Conservation (phyloP, 2,888 invertebrate species). For the Pristionchus mayeri region DNA sequence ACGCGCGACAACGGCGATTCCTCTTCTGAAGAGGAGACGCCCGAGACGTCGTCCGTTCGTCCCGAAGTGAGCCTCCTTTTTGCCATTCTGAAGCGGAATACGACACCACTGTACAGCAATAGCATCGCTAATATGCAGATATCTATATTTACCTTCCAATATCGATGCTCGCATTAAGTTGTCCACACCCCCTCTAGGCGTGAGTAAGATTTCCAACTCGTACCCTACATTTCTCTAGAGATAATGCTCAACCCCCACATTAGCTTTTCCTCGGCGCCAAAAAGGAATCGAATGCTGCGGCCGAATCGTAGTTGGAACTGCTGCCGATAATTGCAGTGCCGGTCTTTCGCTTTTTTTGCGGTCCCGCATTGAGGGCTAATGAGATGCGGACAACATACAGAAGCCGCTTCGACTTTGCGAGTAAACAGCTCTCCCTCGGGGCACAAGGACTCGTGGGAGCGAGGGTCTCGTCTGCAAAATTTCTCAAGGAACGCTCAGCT, state of each 20-base stretch:
- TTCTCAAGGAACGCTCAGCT: neutral
- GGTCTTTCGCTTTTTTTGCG: too few relatives aligned
- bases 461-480: neutral
- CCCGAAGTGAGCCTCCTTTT: conserved; percentile 23
- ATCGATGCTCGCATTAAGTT: too few relatives aligned
- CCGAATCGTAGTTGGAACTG: neutral
- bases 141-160: too few relatives aligned
- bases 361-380: conserved; percentile 8
- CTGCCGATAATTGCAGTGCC: neutral
- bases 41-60: neutral
- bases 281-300: neutral
- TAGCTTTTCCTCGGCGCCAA: neutral
- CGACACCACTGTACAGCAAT: neutral
- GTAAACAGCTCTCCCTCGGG: too few relatives aligned
- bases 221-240: too few relatives aligned
- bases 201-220: neutral
- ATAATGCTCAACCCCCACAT: neutral
- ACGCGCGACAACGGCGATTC: neutral
- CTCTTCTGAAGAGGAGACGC: neutral
- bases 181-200: too few relatives aligned
- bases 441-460: conserved; percentile 12
- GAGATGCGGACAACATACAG: conserved; percentile 16
- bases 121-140: too few relatives aligned
- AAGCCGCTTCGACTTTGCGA: too few relatives aligned
- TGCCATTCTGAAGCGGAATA: neutral